Evolutionary conservation across 2,113 vertebrate species (phyloP).

Genomic region (Rhineura floridana): DNA sequence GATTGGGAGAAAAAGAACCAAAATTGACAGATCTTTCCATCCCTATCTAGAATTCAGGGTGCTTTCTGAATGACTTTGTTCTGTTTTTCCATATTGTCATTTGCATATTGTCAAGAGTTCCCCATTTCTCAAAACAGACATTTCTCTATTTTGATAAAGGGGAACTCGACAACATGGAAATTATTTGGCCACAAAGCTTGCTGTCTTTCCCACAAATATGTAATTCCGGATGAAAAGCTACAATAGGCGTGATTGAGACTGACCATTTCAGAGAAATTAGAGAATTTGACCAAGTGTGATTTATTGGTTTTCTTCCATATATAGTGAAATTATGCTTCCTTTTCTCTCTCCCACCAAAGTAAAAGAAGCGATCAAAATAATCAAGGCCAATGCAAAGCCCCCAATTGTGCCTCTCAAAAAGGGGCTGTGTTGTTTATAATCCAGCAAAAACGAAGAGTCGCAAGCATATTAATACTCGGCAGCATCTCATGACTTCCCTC

Average conservation of each 20-base stretch:
- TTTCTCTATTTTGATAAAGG: neutral
- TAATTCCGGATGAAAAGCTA: neutral
- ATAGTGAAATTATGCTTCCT: constrained; percentile 59
- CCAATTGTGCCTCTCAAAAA: constrained; percentile 45
- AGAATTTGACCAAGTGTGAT: constrained; percentile 45
- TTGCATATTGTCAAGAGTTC: no score
- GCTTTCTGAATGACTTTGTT: neutral
- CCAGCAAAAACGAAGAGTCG: constrained; percentile 59
- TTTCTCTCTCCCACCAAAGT: neutral
- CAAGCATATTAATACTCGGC: constrained; percentile 48
- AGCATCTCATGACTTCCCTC: constrained; percentile 54
- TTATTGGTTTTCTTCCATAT: constrained; percentile 45
- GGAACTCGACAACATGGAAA: constrained; percentile 23
- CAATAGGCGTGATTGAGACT: neutral
- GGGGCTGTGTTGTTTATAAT: constrained; percentile 62
- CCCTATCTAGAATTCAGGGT: neutral
- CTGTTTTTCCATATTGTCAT: neutral
- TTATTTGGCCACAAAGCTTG: neutral
- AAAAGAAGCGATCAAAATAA: constrained; percentile 48
- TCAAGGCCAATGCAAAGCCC: constrained; percentile 52
- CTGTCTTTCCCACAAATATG: neutral
- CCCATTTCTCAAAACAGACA: no score
- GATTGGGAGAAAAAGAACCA: no score
- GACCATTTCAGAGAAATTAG: constrained; percentile 11
- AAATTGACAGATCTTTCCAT: no score